These are phyloP conservation scores for Holothuria leucospilota DNA, from an alignment of 53 echinoderm and acorn worm genomes.

Conservation along the genomic window DNA sequence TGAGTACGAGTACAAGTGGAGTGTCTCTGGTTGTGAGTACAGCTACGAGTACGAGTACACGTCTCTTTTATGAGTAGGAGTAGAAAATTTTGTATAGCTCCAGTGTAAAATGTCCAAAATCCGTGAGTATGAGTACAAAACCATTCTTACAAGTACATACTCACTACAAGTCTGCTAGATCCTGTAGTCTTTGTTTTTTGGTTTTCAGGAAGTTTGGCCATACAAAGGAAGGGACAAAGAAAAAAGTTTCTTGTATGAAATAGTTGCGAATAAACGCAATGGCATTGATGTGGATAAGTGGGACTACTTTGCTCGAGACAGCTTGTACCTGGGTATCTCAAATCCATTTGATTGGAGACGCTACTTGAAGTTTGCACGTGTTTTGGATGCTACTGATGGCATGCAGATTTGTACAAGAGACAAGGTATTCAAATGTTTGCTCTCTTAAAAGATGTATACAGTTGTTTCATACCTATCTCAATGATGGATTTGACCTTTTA, in stretches of 20 bases:
- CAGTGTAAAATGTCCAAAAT: too few species aligned
- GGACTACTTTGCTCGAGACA: conserved; percentile 96
- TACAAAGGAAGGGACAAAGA: conserved; percentile 76
- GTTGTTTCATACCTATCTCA: background rate
- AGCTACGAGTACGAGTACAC: too few species aligned
- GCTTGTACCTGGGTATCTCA: conserved; percentile 84
- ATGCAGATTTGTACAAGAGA: conserved; percentile 93
- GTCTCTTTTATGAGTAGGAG: too few species aligned
- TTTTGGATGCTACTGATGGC: conserved; percentile 75
- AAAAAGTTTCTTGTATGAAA: conserved; percentile 91
- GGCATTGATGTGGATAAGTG: conserved; percentile 98
- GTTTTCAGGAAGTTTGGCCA: conserved; percentile 55
- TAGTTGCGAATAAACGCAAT: conserved; percentile 95
- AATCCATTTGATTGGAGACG: conserved; percentile 89
- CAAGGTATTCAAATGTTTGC: conserved; percentile 56
- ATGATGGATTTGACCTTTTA: background rate
- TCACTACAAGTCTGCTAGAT: too few species aligned
- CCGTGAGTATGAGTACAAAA: too few species aligned
- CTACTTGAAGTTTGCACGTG: conserved; percentile 90
- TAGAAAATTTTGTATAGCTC: too few species aligned
- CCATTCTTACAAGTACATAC: too few species aligned
- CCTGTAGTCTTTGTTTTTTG: too few species aligned
- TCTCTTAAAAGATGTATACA: background rate
- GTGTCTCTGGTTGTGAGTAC: too few species aligned
- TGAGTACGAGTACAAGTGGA: too few species aligned